Evolutionary conservation across 2,113 vertebrate species (phyloP).

Genomic region (Ammodramus savannarum): DNA sequence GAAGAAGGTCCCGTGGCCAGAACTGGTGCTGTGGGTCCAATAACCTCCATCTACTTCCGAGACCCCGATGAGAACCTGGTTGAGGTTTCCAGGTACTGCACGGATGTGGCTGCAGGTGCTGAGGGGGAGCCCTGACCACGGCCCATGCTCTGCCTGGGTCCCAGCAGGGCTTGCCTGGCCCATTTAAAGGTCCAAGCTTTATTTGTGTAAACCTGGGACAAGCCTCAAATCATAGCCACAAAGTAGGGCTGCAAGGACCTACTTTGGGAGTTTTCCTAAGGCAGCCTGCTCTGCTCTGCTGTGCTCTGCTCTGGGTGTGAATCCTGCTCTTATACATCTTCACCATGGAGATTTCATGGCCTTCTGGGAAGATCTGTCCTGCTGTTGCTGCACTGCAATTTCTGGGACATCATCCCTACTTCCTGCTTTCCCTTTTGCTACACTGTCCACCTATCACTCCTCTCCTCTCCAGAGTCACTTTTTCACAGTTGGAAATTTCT

Average conservation of each 20-base stretch:
- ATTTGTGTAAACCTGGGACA: background rate
- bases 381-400: background rate
- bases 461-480: background rate
- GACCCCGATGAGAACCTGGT: slow-evolving; percentile 88
- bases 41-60: slow-evolving; percentile 86
- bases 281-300: background rate
- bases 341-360: background rate
- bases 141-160: background rate
- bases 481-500: background rate
- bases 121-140: background rate
- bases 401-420: background rate
- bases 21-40: slow-evolving; percentile 82
- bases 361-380: background rate
- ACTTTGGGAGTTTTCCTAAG: background rate
- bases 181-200: background rate
- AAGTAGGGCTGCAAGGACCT: background rate
- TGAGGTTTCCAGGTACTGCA: slow-evolving; percentile 84
- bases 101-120: accelerated
- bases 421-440: background rate
- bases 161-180: background rate
- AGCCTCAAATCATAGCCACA: background rate
- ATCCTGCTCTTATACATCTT: background rate
- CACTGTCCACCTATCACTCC: background rate
- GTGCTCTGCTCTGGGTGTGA: background rate
- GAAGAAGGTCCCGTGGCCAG: slow-evolving; percentile 89